phyloP scores from a whole-genome alignment of 2,797 vertebrate genomes.

The Cephalopachus bancanus region DNA sequence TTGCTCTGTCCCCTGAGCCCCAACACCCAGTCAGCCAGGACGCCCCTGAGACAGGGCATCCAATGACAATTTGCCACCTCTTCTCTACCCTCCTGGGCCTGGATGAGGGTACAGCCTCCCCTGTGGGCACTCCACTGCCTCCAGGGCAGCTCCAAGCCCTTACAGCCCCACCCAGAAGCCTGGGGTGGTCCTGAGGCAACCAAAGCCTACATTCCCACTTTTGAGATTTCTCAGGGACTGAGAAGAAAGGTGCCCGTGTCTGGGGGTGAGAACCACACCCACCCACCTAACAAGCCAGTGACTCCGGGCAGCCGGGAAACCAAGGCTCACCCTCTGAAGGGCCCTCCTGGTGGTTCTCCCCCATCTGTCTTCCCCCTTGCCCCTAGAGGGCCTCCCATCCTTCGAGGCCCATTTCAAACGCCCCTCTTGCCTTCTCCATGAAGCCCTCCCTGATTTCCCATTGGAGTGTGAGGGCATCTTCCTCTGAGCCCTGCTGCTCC shows the following conservation, averaged over 20 bases:
- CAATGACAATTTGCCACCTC: background rate
- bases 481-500: background rate
- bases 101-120: rapidly evolving
- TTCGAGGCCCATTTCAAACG: background rate
- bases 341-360: background rate
- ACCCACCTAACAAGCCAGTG: background rate
- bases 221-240: background rate
- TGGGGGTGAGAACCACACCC: rapidly evolving
- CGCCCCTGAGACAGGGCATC: background rate
- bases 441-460: too few relatives aligned
- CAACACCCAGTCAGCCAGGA: background rate
- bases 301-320: background rate
- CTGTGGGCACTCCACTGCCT: background rate
- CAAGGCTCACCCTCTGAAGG: background rate
- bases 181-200: rapidly evolving
- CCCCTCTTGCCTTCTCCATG: background rate
- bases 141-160: background rate
- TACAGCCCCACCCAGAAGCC: too few relatives aligned
- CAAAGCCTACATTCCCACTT: background rate
- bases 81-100: background rate
- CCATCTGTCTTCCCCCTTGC: background rate
- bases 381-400: background rate
- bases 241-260: rapidly evolving
- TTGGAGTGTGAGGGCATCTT: background rate
- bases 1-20: background rate